These are phyloP conservation scores for Aphaenogaster floridana DNA, from an alignment of 1,140 invertebrate species.

Conservation along the genomic window DNA sequence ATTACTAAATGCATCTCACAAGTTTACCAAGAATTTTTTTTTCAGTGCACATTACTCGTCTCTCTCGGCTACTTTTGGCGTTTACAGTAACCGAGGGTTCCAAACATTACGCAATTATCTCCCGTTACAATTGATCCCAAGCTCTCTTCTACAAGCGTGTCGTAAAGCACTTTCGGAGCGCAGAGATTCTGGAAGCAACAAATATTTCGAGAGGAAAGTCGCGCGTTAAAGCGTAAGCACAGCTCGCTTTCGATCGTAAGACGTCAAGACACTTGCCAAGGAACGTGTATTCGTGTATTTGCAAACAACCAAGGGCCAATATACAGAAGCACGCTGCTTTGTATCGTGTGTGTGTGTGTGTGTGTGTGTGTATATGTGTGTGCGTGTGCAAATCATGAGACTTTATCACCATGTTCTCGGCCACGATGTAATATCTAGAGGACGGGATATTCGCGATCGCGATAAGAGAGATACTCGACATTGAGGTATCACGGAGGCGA, in stretches of 20 bases:
- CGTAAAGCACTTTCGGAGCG: neutral
- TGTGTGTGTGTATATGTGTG: neutral
- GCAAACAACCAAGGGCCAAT: conserved; percentile 60
- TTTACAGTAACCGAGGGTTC: neutral
- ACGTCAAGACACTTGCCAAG: conserved; percentile 66
- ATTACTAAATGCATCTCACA: too few relatives aligned
- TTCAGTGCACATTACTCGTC: neutral
- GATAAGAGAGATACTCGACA: conserved; percentile 48
- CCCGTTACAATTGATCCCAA: neutral
- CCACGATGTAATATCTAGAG: conserved; percentile 46
- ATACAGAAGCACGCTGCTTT: conserved; percentile 46
- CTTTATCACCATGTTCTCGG: neutral
- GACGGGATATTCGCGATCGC: conserved; percentile 13
- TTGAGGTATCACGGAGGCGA: conserved; percentile 42
- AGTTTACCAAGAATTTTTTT: too few relatives aligned
- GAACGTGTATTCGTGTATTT: conserved; percentile 54
- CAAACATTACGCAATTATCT: neutral
- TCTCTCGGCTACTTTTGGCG: neutral
- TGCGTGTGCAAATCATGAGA: conserved; percentile 33
- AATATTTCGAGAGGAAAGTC: conserved; percentile 24
- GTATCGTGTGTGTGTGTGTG: conserved; percentile 36
- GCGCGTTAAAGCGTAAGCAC: conserved; percentile 62
- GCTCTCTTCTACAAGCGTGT: neutral
- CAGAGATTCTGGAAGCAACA: conserved; percentile 4
- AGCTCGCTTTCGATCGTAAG: conserved; percentile 58